Evolutionary conservation across 2,797 vertebrate species (phyloP).

Genomic region (Acanthurus tractus): DNA sequence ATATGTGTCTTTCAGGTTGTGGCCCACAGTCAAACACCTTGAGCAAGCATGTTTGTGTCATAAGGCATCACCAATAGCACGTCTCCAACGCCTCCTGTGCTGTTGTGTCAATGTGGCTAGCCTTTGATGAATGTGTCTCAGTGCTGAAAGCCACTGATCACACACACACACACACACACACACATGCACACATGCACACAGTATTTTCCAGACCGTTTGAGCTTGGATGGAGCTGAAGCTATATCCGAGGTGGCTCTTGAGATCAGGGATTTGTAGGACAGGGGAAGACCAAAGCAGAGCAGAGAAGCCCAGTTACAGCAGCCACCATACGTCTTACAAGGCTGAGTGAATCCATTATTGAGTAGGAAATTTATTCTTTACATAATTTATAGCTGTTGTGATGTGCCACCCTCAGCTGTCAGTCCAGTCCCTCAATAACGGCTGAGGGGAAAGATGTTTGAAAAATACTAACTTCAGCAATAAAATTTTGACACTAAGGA

Average conservation of each 20-base stretch:
- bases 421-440: conserved; percentile 30
- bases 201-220: conserved; percentile 41
- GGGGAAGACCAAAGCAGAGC: conserved; percentile 33
- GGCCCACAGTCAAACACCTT: conserved; percentile 10
- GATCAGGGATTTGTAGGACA: conserved; percentile 30
- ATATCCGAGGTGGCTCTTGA: conserved; percentile 27
- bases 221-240: conserved; percentile 11
- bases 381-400: conserved; percentile 55
- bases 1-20: conserved; percentile 12
- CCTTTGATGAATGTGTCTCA: conserved; percentile 44
- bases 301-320: conserved; percentile 3
- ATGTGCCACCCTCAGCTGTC: conserved; percentile 51
- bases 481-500: conserved; percentile 23
- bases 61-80: conserved; percentile 17
- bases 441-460: conserved; percentile 22
- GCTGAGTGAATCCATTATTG: conserved; percentile 35
- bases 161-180: conserved; percentile 24
- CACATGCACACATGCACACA: conserved; percentile 14
- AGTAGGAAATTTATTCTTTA: conserved; percentile 47
- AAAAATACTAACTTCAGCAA: conserved; percentile 1
- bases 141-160: conserved; percentile 32
- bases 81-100: conserved; percentile 17
- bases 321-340: conserved; percentile 25
- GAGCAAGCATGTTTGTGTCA: conserved; percentile 15
- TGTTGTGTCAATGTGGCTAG: conserved; percentile 24